phyloP scores from a whole-genome alignment of 2,797 vertebrate species.

The Micropoecilia bifurca region DNA sequence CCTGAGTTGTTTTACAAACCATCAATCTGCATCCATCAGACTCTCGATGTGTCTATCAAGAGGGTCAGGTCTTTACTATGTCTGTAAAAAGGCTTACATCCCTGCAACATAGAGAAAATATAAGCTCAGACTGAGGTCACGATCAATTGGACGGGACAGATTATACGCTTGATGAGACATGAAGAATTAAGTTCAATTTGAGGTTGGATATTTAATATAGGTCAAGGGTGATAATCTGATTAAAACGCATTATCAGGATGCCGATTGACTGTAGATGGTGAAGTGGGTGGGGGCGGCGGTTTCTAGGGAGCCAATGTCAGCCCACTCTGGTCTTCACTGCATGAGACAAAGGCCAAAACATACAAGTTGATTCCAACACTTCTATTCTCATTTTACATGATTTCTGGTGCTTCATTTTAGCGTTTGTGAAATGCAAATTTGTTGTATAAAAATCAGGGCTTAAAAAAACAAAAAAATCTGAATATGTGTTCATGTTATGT shows the following conservation, averaged over 20 bases:
- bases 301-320: constrained; percentile 6
- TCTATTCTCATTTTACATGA: not conserved
- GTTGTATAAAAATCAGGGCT: not conserved
- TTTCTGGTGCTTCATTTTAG: not conserved
- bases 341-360: constrained; percentile 19
- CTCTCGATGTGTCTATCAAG: not conserved
- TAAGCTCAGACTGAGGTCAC: constrained; percentile 2
- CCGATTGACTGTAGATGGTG: constrained; percentile 31
- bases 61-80: not conserved
- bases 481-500: not conserved
- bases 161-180: constrained; percentile 49
- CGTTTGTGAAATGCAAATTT: not conserved
- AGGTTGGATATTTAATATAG: constrained; percentile 63
- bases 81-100: not conserved
- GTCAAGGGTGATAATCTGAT: constrained; percentile 67
- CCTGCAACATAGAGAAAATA: not conserved
- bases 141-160: constrained; percentile 36
- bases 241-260: constrained; percentile 44
- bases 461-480: not conserved
- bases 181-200: constrained; percentile 53
- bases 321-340: constrained; percentile 18
- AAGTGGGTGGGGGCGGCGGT: constrained; percentile 16
- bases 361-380: constrained; percentile 5
- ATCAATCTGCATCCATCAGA: not conserved
- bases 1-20: not conserved